Evolutionary conservation across 1,140 invertebrate species (phyloP).

Genomic region (Microplitis mediator): DNA sequence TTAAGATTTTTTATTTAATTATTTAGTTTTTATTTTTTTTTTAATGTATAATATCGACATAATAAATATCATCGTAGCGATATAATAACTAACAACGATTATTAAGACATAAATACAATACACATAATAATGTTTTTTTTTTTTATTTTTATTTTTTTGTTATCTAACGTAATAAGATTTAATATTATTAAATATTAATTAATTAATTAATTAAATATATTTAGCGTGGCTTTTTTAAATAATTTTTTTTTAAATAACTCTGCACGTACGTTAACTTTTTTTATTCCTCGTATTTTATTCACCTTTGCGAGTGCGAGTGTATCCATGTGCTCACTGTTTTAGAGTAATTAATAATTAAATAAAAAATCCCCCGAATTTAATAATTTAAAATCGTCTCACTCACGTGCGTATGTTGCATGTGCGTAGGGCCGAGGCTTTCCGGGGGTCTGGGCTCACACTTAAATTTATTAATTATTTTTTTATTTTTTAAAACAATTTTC

Average conservation of each 20-base stretch:
- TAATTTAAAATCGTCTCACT: background rate
- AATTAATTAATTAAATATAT: constrained; percentile 39
- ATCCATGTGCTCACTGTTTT: background rate
- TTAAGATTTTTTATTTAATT: too few relatives aligned
- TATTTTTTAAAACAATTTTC: background rate
- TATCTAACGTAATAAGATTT: constrained; percentile 56
- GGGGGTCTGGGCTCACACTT: constrained; percentile 26
- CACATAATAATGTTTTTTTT: constrained; percentile 46
- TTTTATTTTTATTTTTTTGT: constrained; percentile 2
- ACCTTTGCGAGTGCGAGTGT: background rate
- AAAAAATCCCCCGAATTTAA: too few relatives aligned
- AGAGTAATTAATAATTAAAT: too few relatives aligned
- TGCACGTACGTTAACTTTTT: constrained; percentile 30
- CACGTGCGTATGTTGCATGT: constrained; percentile 6
- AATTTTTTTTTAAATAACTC: background rate
- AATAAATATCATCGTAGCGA: constrained; percentile 38
- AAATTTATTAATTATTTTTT: background rate
- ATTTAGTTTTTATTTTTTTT: too few relatives aligned
- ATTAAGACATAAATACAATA: constrained; percentile 59
- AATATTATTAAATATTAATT: constrained; percentile 49
- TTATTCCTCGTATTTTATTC: background rate
- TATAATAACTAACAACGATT: constrained; percentile 58
- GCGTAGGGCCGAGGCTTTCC: constrained; percentile 18
- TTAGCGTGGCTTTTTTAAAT: constrained; percentile 44
- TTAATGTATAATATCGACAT: constrained; percentile 28